Conservation (phyloP, 2,113 vertebrate genomes). For the Lepus europaeus region DNA sequence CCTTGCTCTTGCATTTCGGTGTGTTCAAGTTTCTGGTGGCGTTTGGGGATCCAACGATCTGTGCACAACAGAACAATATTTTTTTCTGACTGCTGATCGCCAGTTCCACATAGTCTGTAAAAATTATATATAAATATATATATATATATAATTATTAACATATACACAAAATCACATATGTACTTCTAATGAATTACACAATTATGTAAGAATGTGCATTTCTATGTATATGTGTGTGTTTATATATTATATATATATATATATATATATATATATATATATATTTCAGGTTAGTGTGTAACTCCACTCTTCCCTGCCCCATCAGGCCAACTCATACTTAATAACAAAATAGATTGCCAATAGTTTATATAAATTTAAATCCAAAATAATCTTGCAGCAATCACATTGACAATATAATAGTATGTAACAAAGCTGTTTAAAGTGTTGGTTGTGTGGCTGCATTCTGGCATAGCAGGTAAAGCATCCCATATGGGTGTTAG, state of each 20-base stretch:
- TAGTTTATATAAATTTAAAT: not conserved
- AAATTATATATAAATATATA: too few relatives aligned
- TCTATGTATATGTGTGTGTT: too few relatives aligned
- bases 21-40: too few relatives aligned
- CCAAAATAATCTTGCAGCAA: not conserved
- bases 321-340: not conserved
- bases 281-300: not conserved
- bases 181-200: not conserved
- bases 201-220: too few relatives aligned
- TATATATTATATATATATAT: not conserved
- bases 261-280: not conserved
- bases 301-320: rapidly evolving
- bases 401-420: not conserved
- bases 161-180: too few relatives aligned
- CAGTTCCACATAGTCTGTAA: too few relatives aligned
- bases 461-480: not conserved
- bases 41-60: not conserved
- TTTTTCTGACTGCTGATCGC: too few relatives aligned
- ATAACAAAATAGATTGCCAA: not conserved
- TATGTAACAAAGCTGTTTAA: not conserved
- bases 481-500: not conserved
- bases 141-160: too few relatives aligned
- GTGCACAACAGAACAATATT: too few relatives aligned
- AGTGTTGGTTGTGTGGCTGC: not conserved
- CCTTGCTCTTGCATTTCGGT: too few relatives aligned